These are phyloP conservation scores for Hipparchia semele DNA, from an alignment of 2,888 invertebrate species.

Conservation along the genomic window DNA sequence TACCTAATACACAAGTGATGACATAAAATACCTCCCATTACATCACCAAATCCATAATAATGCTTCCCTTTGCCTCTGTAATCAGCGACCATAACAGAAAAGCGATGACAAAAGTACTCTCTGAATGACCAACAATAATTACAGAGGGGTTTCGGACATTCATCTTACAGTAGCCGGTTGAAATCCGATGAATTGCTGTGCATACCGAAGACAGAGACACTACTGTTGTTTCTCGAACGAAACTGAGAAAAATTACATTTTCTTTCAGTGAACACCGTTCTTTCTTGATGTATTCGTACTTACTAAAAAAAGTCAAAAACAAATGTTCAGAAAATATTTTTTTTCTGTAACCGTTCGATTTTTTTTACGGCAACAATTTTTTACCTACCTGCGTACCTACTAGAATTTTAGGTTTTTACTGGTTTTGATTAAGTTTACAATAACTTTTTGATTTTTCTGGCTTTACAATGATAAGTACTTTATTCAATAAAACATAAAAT, in stretches of 20 bases:
- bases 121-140: conserved; percentile 33
- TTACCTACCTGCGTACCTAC: no score
- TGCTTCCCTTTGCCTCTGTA: conserved; percentile 25
- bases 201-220: neutral
- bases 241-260: neutral
- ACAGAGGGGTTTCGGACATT: conserved; percentile 20
- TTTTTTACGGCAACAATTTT: no score
- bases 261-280: neutral
- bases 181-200: conserved; percentile 28
- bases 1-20: neutral
- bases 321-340: neutral
- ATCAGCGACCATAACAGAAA: conserved; percentile 31
- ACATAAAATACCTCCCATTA: conserved; percentile 14
- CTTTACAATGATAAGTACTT: no score
- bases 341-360: no score
- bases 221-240: conserved; percentile 17
- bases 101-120: conserved; percentile 32
- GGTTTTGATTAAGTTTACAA: no score
- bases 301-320: neutral
- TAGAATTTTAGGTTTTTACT: no score
- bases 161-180: conserved; percentile 30
- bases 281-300: neutral
- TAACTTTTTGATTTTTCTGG: no score
- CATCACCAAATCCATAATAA: conserved; percentile 12
- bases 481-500: no score